Conservation (phyloP, 2,113 vertebrate species). For the Narcine bancroftii region DNA sequence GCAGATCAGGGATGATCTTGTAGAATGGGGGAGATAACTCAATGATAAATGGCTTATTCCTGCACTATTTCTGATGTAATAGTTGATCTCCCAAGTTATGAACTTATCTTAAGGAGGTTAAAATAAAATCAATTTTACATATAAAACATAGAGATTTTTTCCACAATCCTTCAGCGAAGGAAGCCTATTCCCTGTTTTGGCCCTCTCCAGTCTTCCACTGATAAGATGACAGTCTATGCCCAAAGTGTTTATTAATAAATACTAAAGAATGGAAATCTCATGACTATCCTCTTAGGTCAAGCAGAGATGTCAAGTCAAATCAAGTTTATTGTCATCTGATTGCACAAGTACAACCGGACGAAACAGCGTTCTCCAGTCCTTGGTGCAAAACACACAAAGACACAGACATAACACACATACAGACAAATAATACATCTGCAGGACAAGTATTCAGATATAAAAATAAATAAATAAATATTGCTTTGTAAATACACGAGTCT, state of each 20-base stretch:
- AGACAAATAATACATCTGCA: too few relatives aligned
- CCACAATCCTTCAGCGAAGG: not conserved
- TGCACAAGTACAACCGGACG: too few relatives aligned
- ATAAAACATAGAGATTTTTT: not conserved
- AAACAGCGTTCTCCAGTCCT: too few relatives aligned
- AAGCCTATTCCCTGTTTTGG: not conserved
- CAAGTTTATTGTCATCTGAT: too few relatives aligned
- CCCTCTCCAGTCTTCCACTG: not conserved
- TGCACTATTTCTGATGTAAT: not conserved
- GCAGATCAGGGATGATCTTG: too few relatives aligned
- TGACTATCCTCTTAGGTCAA: not conserved
- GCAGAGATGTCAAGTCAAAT: not conserved
- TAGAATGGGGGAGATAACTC: too few relatives aligned
- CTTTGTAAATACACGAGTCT: too few relatives aligned
- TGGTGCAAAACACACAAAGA: too few relatives aligned
- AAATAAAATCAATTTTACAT: not conserved
- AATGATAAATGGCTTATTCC: too few relatives aligned
- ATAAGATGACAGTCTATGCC: not conserved
- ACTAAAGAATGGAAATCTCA: not conserved
- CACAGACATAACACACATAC: too few relatives aligned
- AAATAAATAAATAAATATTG: too few relatives aligned
- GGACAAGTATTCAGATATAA: too few relatives aligned
- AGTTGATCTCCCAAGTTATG: not conserved
- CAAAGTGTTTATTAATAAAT: not conserved
- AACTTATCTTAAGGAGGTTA: not conserved